Evolutionary conservation across 2,888 invertebrate genomes (phyloP), one percentile per base, ranked within the genome.

Genomic region (Argyresthia albistria): DNA sequence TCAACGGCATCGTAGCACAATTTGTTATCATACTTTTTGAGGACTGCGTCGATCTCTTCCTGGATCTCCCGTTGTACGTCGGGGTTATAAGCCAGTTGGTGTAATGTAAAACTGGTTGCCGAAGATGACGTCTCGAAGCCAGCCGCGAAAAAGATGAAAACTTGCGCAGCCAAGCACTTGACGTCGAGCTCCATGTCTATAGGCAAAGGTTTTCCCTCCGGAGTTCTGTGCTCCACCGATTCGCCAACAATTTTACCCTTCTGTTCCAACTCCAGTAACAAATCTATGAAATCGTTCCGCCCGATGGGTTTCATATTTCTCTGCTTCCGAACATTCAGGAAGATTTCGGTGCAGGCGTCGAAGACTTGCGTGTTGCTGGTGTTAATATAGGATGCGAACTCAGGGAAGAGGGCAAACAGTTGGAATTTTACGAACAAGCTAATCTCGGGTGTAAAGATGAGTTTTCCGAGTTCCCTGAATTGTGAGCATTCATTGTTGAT

Each of bases 231-330:
- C 10, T 48, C 48, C 2, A 66, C 53, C 7, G 64, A 64, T 37
- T 60, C 58, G 8, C 59, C 61, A 8, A 51, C 45, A 1, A 66
- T 59, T 1, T 53, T 57, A 8, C 61, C 63, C 37, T 60, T 59
- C 1, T 50, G 53, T 51, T 63, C 61, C 50, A 64, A 62, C 25
- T 74, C 67, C 39, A 75, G 57, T 11, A 75, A 62, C n/a, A 76
- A 55, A 58, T 76, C 76, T n/a, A 76, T 61, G 16, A 76, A 76
- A 52, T 76, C 76, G 35, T 73, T 66, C 0, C 75, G 68, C 9
- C 69, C 60, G 1, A 56, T 59, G 4, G 64, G 66, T 43, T 66
- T 58, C 35, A 53, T 59, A 35, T 63, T 56, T 37, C 58, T 49
- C 46, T 59, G 53, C 45, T 58, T 50, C 1, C 55, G 51, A 3